These are phyloP conservation scores for Eulemur coronatus DNA, from an alignment of 2,797 vertebrate genomes.

Conservation along the genomic window DNA sequence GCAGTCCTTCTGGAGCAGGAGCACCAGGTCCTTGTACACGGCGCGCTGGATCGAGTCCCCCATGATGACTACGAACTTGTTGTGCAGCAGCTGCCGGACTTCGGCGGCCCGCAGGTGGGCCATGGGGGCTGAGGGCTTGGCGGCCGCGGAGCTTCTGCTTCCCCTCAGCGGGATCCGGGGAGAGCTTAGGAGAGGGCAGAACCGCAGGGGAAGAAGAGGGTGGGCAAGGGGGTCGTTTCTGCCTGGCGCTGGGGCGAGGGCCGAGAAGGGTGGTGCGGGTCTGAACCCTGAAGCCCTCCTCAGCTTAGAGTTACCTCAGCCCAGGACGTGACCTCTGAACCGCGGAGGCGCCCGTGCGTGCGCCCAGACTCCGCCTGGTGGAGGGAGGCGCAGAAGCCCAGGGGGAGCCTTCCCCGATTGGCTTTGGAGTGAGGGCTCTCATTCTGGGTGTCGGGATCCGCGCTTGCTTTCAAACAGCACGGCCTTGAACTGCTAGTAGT, in stretches of 20 bases:
- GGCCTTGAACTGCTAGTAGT: accelerated
- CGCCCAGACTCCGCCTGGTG: neutral
- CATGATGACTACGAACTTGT: conserved; percentile 89
- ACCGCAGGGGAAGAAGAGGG: accelerated
- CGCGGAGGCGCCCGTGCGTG: accelerated
- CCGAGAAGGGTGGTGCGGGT: neutral
- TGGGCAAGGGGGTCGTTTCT: accelerated
- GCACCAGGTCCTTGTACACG: neutral
- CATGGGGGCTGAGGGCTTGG: neutral
- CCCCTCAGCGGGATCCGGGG: neutral
- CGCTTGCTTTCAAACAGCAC: accelerated
- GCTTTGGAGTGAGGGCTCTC: accelerated
- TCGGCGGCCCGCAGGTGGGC: conserved; percentile 79
- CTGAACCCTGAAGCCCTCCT: accelerated
- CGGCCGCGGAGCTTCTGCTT: neutral
- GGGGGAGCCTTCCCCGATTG: accelerated
- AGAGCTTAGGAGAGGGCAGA: accelerated
- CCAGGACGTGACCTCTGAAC: neutral
- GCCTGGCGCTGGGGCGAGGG: accelerated
- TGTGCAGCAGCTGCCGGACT: conserved; percentile 85
- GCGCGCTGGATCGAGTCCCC: conserved; percentile 84
- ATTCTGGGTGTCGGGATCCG: accelerated
- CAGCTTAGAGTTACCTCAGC: neutral
- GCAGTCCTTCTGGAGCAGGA: conserved; percentile 74
- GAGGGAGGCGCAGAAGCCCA: neutral